Base-by-base conservation (phyloP, 2,113 vertebrate genomes). In the Spea bombifrons region DNA sequence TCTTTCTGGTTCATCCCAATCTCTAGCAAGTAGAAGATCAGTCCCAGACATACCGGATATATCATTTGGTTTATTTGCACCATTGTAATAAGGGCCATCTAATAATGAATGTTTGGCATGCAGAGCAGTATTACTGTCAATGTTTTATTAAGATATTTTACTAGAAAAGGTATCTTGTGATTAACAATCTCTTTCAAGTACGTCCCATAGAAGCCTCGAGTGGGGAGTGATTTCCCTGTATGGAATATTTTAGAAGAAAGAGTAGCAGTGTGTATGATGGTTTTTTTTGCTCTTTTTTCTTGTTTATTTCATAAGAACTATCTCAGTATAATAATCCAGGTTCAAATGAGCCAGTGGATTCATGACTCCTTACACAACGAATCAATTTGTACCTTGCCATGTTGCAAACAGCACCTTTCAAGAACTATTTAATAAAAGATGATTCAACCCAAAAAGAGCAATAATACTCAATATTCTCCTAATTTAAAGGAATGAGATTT, bases 31-130 rank as follows among this genome's bases (percentile, higher is more conserved):
- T 61, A 75, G 63, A 61, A 53, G 49, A 53, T 15, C 8, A 63
- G 66, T 71, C 43, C 55, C 48, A 49, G 30, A 55, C 67, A 64
- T 68, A 61, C 67, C 67, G 49, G 55, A 63, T 77, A 77, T 71
- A 45, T 71, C 45, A 71, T 64, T 71, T 77, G 47, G 17, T 50
- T 4, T 44, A 63, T 63, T 70, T 63, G 50, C 44, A 16, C 12
- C 46, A 50, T 77, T 71, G 64, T 77, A 61, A 64, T 44, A 70
- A 66, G 71, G 68, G 55, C 15, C 52, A 61, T 45, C 75, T 77
- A 69, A 77, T 77, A 77, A 77, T 77, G 46, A 70, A 52, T 63
- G 45, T 49, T 49, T 43, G 53, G 46, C 64, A 77, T 77, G 75
- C 75, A 71, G 9, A 17, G 17, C 55, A 61, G 61, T 67, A 8